These are phyloP conservation scores for Microtus montanus DNA, from an alignment of 2,113 vertebrate species.

Conservation along the genomic window DNA sequence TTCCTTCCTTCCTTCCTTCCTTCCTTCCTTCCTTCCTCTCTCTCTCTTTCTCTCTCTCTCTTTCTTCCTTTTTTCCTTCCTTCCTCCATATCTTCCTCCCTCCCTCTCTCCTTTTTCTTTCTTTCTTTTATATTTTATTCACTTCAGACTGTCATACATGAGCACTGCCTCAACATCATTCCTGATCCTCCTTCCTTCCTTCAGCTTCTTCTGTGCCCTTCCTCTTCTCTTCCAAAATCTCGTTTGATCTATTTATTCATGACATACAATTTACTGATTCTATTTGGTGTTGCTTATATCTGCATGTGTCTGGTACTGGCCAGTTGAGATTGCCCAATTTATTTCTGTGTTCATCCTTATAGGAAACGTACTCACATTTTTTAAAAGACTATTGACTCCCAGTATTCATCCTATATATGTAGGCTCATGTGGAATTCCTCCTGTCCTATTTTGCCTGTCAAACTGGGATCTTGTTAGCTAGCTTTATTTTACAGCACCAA, in stretches of 20 bases:
- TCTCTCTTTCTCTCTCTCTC: too few relatives aligned
- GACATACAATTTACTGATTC: not conserved
- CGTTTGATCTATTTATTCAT: not conserved
- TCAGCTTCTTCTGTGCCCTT: not conserved
- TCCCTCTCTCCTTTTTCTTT: not conserved
- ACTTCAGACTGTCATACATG: not conserved
- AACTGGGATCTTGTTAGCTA: not conserved
- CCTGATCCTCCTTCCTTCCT: not conserved
- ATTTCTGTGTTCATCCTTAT: too few relatives aligned
- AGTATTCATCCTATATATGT: accelerated
- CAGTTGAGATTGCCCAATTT: not conserved
- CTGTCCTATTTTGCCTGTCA: not conserved
- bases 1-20: not conserved
- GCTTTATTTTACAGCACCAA: not conserved
- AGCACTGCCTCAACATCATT: not conserved
- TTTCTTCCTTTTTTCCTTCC: too few relatives aligned
- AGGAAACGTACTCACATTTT: not conserved
- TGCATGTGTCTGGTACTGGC: not conserved
- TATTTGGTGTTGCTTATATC: not conserved
- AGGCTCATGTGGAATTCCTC: accelerated
- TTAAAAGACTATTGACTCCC: not conserved
- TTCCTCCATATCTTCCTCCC: too few relatives aligned
- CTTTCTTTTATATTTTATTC: not conserved
- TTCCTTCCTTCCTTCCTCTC: accelerated
- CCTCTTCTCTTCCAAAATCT: too few relatives aligned